Evolutionary conservation across 2,888 invertebrate genomes (phyloP).

Genomic region (Lordiphosa andalusiaca): DNA sequence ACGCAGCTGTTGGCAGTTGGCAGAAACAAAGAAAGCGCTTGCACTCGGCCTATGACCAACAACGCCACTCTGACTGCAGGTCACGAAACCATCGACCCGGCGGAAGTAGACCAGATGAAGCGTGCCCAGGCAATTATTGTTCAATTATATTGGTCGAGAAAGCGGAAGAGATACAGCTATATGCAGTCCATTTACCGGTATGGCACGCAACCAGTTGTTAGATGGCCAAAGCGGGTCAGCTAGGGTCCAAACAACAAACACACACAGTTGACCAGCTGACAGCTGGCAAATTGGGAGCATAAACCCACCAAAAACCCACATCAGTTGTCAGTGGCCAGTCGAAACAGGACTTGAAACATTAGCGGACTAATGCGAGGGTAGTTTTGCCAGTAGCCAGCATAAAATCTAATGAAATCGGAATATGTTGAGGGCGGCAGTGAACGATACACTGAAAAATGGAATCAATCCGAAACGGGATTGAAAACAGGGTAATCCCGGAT

Average conservation of each 20-base stretch:
- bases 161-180: conserved; percentile 19
- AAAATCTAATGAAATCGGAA: too few relatives aligned
- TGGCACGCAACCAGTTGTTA: conserved; percentile 38
- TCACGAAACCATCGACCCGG: conserved; percentile 28
- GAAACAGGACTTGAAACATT: too few relatives aligned
- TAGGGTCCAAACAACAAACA: conserved; percentile 11
- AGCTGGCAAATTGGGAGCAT: conserved; percentile 51
- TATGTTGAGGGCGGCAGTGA: too few relatives aligned
- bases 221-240: conserved; percentile 15
- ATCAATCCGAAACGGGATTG: too few relatives aligned
- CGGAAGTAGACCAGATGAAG: conserved; percentile 54
- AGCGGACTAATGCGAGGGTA: too few relatives aligned
- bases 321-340: conserved; percentile 50
- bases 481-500: too few relatives aligned
- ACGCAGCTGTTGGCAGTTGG: conserved; percentile 49
- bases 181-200: conserved; percentile 24
- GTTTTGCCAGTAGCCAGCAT: too few relatives aligned
- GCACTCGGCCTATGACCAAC: too few relatives aligned
- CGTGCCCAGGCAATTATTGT: conserved; percentile 66
- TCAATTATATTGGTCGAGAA: conserved; percentile 59
- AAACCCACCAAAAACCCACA: conserved; percentile 40
- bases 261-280: conserved; percentile 54
- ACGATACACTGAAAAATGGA: too few relatives aligned
- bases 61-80: conserved; percentile 27
- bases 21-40: too few relatives aligned